Conservation (phyloP, 2,888 invertebrate species). For the Notocelia uddmanniana region DNA sequence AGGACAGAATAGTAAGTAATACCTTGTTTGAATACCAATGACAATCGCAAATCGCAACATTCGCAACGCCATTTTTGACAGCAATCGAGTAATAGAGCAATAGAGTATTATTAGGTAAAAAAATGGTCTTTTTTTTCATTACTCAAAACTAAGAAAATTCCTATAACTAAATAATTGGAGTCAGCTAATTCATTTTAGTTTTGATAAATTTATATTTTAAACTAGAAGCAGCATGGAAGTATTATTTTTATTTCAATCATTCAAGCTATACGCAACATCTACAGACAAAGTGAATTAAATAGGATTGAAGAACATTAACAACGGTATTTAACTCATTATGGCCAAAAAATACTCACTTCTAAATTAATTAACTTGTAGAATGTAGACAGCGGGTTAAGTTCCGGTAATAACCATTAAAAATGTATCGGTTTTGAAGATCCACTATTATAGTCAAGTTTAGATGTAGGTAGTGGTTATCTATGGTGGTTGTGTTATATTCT, state of each 20-base stretch:
- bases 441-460: too few species aligned
- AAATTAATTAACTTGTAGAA: constrained; percentile 8
- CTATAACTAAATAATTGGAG: neutral
- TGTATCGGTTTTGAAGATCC: neutral
- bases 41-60: constrained; percentile 8
- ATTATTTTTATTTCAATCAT: neutral
- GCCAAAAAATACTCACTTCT: neutral
- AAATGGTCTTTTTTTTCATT: neutral
- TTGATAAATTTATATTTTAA: neutral
- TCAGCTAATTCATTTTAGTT: neutral
- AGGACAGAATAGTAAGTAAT: constrained; percentile 11
- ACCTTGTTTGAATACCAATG: constrained; percentile 11
- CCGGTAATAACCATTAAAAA: neutral
- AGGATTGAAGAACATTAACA: neutral
- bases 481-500: too few species aligned
- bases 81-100: constrained; percentile 36
- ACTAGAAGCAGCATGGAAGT: neutral
- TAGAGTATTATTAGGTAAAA: neutral
- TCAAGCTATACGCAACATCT: neutral
- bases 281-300: neutral
- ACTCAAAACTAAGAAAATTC: neutral
- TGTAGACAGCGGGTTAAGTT: neutral
- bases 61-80: constrained; percentile 36
- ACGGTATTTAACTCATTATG: neutral
- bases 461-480: too few species aligned